Conservation (phyloP, 1,140 invertebrate genomes). For the Dendrolimus kikuchii region DNA sequence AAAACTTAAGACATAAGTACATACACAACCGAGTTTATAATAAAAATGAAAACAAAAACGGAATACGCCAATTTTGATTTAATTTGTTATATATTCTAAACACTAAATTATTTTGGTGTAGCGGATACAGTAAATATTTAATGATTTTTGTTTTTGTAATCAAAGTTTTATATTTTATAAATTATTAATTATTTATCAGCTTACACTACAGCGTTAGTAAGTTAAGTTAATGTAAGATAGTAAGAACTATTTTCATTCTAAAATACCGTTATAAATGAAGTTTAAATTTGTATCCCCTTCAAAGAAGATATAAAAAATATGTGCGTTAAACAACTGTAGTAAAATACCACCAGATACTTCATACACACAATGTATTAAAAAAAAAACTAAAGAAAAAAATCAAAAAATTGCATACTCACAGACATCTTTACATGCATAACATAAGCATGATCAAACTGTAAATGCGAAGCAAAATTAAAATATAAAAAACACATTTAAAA, state of each 20-base stretch:
- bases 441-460: constrained; percentile 67
- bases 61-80: constrained; percentile 23
- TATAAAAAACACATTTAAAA: constrained; percentile 32
- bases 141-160: constrained; percentile 28
- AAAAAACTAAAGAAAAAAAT: constrained; percentile 38
- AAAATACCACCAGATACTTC: constrained; percentile 41
- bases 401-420: constrained; percentile 69
- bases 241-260: no score
- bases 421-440: constrained; percentile 67
- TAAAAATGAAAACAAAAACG: constrained; percentile 40
- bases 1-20: constrained; percentile 67
- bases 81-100: constrained; percentile 31
- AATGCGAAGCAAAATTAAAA: constrained; percentile 63
- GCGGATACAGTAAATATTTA: constrained; percentile 27
- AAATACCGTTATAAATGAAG: not conserved
- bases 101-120: constrained; percentile 58
- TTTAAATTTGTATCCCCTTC: constrained; percentile 29
- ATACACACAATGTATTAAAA: constrained; percentile 35
- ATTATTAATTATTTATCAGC: constrained; percentile 33
- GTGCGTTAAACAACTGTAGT: constrained; percentile 11
- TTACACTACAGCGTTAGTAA: constrained; percentile 52
- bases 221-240: constrained; percentile 19
- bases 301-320: constrained; percentile 31
- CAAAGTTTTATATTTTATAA: constrained; percentile 29
- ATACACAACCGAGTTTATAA: constrained; percentile 67